Conservation (phyloP, 2,888 invertebrate species). For the Torymus auratus region DNA sequence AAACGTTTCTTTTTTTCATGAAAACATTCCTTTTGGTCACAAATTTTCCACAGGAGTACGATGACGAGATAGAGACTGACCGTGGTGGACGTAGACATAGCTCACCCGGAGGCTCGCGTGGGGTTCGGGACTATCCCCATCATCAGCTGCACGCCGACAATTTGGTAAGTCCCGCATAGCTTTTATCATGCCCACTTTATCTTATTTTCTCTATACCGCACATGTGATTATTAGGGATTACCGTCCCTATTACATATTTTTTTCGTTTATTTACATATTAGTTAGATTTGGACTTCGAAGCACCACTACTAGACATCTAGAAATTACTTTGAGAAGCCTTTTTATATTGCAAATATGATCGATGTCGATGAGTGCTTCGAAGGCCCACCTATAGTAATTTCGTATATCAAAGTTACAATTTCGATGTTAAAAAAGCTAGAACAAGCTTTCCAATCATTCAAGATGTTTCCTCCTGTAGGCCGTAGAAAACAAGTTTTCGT, state of each 20-base stretch:
- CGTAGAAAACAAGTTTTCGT: conserved; percentile 44
- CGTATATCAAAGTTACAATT: conserved; percentile 24
- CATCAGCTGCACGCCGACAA: conserved; percentile 74
- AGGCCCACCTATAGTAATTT: background rate
- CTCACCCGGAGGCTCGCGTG: conserved; percentile 84
- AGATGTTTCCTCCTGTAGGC: conserved; percentile 46
- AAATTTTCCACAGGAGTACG: conserved; percentile 81
- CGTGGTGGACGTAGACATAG: conserved; percentile 82
- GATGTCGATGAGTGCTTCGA: conserved; percentile 8
- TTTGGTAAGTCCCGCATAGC: conserved; percentile 72
- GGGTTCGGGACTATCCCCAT: conserved; percentile 77
- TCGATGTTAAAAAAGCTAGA: conserved; percentile 44
- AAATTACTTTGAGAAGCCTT: too few relatives aligned
- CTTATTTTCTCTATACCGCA: conserved; percentile 29
- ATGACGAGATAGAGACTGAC: conserved; percentile 82
- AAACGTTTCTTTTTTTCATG: conserved; percentile 5
- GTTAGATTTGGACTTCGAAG: conserved; percentile 3
- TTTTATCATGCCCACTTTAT: background rate
- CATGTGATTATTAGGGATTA: conserved; percentile 23
- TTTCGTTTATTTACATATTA: conserved; percentile 2
- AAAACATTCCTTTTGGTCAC: background rate
- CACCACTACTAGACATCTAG: background rate
- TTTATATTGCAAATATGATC: too few relatives aligned
- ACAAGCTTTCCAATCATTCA: conserved; percentile 20
- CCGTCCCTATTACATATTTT: conserved; percentile 17